phyloP scores from a whole-genome alignment of 2,888 invertebrate species.

The Loripinus fragilis region DNA sequence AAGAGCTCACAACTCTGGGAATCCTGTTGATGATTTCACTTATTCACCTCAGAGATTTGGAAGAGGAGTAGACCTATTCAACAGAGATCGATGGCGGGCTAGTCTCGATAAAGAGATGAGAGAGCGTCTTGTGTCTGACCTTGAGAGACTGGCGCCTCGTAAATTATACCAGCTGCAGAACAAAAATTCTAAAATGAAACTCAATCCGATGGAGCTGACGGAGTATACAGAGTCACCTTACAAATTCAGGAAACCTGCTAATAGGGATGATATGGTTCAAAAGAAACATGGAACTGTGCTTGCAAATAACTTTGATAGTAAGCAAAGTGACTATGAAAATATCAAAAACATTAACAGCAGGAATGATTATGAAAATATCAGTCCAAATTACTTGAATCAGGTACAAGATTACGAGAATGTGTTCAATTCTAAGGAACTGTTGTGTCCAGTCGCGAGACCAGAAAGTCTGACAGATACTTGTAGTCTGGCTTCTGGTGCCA shows the following conservation, averaged over 20 bases:
- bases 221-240: conserved; percentile 62
- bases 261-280: not conserved
- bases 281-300: not conserved
- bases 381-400: conserved; percentile 20
- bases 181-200: conserved; percentile 40
- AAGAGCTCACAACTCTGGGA: not conserved
- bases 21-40: conserved; percentile 36
- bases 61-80: conserved; percentile 57
- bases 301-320: not conserved
- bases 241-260: conserved; percentile 53
- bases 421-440: conserved; percentile 27
- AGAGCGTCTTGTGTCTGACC: conserved; percentile 35
- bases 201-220: conserved; percentile 38
- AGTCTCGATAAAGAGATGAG: conserved; percentile 52
- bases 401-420: conserved; percentile 49
- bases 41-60: conserved; percentile 61
- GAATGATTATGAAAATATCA: conserved; percentile 34
- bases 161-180: conserved; percentile 49
- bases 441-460: conserved; percentile 49
- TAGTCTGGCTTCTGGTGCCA: not conserved
- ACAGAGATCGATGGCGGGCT: conserved; percentile 53
- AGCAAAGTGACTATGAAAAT: conserved; percentile 41
- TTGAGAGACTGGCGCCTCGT: conserved; percentile 51
- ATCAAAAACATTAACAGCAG: conserved; percentile 30
- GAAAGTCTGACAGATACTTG: conserved; percentile 55